A percentile compares a stretch with the other conserved stretches of the same genome.
These are phyloP conservation scores for Epistrophe grossulariae DNA, from an alignment of 2,888 invertebrate species.

Conservation along the genomic window DNA sequence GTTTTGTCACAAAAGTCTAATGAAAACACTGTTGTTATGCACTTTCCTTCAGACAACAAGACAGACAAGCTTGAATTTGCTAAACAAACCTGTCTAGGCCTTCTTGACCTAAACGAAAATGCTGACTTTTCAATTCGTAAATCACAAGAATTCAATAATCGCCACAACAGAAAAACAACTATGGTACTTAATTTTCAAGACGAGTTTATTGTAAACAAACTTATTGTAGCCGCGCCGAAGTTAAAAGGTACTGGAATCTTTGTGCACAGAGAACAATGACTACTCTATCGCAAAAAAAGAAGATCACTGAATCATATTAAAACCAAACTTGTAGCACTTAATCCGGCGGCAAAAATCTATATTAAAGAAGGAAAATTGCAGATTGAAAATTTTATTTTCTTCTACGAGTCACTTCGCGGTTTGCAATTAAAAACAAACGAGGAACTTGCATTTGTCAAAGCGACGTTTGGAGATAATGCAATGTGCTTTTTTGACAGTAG, in stretches of 20 bases:
- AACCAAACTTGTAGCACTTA: background rate
- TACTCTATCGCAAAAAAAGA: background rate
- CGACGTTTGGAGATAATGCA: background rate
- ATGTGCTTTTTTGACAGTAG: background rate
- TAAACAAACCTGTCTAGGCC: no score
- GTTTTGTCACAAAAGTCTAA: no score
- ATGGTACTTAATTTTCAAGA: background rate
- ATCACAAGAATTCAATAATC: background rate
- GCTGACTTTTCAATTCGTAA: background rate
- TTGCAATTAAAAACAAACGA: background rate
- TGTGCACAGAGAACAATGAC: no score
- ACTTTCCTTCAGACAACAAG: background rate
- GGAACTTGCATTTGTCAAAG: background rate
- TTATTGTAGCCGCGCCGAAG: no score
- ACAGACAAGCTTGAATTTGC: background rate
- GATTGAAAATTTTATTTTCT: no score
- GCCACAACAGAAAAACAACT: background rate
- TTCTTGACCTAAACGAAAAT: background rate
- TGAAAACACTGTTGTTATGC: background rate
- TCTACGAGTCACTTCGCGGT: no score
- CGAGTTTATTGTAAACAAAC: no score
- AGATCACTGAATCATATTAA: background rate
- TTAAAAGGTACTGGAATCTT: no score
- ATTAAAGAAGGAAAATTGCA: background rate
- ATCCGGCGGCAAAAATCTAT: background rate